phyloP scores from a whole-genome alignment of 2,797 vertebrate species.

The Microctenopoma lineatum region DNA sequence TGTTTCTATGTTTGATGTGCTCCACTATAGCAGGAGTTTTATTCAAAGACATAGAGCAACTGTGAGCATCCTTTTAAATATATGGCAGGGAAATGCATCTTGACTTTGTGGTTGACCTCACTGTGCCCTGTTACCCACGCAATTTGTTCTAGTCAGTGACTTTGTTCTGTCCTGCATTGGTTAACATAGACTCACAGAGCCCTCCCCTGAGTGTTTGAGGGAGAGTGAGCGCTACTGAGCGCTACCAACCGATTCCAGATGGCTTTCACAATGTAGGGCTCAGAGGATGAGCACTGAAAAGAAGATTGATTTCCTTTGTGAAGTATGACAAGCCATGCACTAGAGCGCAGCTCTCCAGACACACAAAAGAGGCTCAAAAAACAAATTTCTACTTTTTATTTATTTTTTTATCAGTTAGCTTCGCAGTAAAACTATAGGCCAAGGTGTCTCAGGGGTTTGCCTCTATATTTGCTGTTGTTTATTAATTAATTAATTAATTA shows the following conservation, averaged over 20 bases:
- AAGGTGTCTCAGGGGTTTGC: constrained; percentile 41
- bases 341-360: constrained; percentile 75
- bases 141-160: constrained; percentile 81
- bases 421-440: constrained; percentile 52
- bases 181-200: constrained; percentile 69
- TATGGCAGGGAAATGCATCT: constrained; percentile 67
- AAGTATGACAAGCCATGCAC: constrained; percentile 80
- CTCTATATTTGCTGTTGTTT: constrained; percentile 36
- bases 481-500: background rate
- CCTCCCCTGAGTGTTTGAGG: constrained; percentile 59
- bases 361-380: constrained; percentile 74
- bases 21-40: constrained; percentile 18
- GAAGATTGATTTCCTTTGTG: constrained; percentile 86
- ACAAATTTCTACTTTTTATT: constrained; percentile 60
- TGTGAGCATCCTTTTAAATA: constrained; percentile 50
- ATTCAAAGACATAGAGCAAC: constrained; percentile 43
- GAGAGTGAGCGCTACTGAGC: constrained; percentile 65
- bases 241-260: constrained; percentile 82
- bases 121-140: constrained; percentile 67
- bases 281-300: constrained; percentile 80
- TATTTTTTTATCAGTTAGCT: constrained; percentile 55
- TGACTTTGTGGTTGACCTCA: constrained; percentile 76
- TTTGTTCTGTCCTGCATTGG: constrained; percentile 70
- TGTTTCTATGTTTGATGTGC: constrained; percentile 39
- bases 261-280: constrained; percentile 77